phyloP scores from a whole-genome alignment of 2,888 invertebrate genomes.

The Nipponacmea schrenckii region DNA sequence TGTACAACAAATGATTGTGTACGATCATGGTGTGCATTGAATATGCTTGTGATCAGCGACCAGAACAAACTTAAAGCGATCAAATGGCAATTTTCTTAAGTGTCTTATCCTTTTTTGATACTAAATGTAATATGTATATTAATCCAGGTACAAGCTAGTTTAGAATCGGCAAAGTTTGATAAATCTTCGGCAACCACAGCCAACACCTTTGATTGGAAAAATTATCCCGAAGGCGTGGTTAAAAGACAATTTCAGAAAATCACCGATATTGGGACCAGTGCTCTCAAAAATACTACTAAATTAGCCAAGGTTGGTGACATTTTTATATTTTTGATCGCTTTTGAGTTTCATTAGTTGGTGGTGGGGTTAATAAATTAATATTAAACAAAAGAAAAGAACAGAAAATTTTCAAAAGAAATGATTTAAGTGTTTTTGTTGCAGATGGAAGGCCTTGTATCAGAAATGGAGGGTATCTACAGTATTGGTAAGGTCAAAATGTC shows the following conservation, averaged over 20 bases:
- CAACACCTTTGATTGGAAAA: constrained; percentile 79
- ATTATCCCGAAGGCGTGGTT: constrained; percentile 76
- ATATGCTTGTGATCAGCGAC: too few species aligned
- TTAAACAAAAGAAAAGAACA: too few species aligned
- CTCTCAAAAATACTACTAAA: constrained; percentile 72
- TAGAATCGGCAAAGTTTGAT: constrained; percentile 71
- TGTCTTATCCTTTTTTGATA: too few species aligned
- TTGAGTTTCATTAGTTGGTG: constrained; percentile 59
- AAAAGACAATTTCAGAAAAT: constrained; percentile 81
- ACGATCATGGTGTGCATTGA: too few species aligned
- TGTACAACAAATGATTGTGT: too few species aligned
- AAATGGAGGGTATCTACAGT: constrained; percentile 45
- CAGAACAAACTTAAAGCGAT: too few species aligned
- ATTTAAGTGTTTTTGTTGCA: constrained; percentile 18
- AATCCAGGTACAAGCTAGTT: constrained; percentile 14
- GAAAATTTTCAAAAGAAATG: too few species aligned
- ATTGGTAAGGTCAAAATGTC: constrained; percentile 40
- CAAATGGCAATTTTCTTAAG: too few species aligned
- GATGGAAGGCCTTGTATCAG: constrained; percentile 35
- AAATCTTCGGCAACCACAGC: constrained; percentile 81
- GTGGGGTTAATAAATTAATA: too few species aligned
- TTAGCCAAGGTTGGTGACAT: constrained; percentile 38
- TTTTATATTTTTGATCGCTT: constrained; percentile 33
- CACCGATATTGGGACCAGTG: constrained; percentile 79
- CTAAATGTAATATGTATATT: too few species aligned